A percentile compares a stretch with the other conserved stretches of the same genome.
Evolutionary conservation across 64 coral and sea anemone genomes (phyloP).

Genomic region (Acropora yongei): DNA sequence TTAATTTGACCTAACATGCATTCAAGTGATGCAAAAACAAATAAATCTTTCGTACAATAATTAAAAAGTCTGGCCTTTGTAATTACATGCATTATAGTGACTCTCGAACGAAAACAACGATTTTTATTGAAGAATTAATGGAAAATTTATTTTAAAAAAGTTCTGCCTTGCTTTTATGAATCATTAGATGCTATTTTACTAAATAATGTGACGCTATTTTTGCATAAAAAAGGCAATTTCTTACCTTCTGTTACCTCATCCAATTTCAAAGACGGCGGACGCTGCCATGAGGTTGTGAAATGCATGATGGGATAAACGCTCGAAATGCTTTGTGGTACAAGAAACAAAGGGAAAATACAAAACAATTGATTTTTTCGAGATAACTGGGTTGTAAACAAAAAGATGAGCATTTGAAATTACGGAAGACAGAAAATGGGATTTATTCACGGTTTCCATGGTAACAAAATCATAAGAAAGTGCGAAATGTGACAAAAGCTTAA

Average conservation of each 20-base stretch:
- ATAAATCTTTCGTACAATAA: neutral
- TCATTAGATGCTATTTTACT: no score
- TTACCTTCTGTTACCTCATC: no score
- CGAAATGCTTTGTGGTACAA: slow-evolving; percentile 10
- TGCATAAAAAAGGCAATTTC: neutral
- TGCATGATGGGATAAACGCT: neutral
- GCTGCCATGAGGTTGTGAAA: neutral
- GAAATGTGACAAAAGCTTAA: no score
- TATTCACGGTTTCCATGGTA: neutral
- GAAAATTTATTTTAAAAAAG: slow-evolving; percentile 22
- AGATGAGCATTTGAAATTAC: neutral
- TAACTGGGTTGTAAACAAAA: slow-evolving; percentile 22
- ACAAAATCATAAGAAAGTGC: neutral
- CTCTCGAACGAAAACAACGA: no score
- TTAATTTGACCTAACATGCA: slow-evolving; percentile 44
- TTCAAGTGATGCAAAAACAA: slow-evolving; percentile 13
- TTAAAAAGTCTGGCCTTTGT: no score
- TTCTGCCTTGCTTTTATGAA: neutral
- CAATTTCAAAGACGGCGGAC: no score
- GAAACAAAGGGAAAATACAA: slow-evolving; percentile 37
- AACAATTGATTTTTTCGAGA: slow-evolving; percentile 50
- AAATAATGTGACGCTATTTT: no score
- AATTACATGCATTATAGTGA: no score
- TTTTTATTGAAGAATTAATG: neutral
- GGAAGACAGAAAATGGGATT: neutral